A percentile compares a stretch with the other conserved stretches of the same genome.
These are phyloP conservation scores for Muschampia plurimacula DNA, from an alignment of 2,888 invertebrate species.

Conservation along the genomic window DNA sequence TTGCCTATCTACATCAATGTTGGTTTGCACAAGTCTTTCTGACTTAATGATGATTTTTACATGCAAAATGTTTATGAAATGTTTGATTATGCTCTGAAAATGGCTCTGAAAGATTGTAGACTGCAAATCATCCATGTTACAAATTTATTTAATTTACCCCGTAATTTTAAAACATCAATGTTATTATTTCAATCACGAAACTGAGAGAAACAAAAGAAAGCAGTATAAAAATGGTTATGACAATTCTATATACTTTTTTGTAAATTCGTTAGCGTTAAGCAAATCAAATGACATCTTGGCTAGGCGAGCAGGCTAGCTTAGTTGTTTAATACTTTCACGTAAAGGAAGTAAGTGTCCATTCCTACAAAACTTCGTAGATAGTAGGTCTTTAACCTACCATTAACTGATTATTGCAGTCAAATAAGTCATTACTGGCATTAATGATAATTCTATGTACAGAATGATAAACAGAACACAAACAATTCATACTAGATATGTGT, in stretches of 20 bases:
- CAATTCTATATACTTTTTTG: no score
- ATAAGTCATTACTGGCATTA: not conserved
- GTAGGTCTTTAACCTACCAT: not conserved
- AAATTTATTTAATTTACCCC: not conserved
- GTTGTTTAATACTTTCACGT: not conserved
- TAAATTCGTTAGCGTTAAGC: no score
- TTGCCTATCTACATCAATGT: slow-evolving; percentile 2
- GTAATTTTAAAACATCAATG: no score
- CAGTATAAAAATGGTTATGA: no score
- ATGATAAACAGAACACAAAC: not conserved
- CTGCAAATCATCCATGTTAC: not conserved
- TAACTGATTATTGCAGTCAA: not conserved
- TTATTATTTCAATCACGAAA: no score
- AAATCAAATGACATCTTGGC: no score
- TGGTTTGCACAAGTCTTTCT: not conserved
- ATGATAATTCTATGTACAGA: not conserved
- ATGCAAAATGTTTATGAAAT: slow-evolving; percentile 15
- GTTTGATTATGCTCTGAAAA: not conserved
- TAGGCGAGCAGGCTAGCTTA: not conserved
- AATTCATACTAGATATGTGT: not conserved
- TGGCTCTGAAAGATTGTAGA: not conserved
- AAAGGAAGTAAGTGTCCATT: not conserved
- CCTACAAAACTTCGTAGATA: not conserved
- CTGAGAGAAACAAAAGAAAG: no score
- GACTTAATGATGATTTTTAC: slow-evolving; percentile 5